These are phyloP conservation scores for Arenaria interpres DNA, from an alignment of 2,113 vertebrate species.

Conservation along the genomic window DNA sequence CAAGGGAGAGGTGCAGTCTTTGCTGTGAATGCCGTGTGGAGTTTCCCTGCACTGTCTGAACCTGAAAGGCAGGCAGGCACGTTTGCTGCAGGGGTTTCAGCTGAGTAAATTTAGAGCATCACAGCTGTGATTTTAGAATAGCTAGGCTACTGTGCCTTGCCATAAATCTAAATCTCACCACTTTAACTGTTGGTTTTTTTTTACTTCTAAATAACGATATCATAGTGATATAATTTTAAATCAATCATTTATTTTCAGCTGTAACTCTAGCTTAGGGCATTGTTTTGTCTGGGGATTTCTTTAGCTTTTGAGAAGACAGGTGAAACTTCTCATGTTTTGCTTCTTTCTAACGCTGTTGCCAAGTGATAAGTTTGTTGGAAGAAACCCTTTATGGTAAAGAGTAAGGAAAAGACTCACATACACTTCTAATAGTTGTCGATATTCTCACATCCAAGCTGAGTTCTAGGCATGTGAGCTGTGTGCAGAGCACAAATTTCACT, in stretches of 20 bases:
- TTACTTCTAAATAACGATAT: neutral
- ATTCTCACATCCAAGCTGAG: neutral
- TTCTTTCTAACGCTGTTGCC: neutral
- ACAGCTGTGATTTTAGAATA: constrained; percentile 25
- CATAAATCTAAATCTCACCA: neutral
- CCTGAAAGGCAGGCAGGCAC: neutral
- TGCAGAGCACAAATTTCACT: neutral
- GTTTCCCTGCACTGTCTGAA: neutral
- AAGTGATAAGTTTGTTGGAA: neutral
- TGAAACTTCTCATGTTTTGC: neutral
- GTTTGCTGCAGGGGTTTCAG: neutral
- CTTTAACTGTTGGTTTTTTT: neutral
- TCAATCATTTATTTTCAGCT: neutral
- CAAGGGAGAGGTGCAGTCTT: neutral
- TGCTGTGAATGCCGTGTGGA: neutral
- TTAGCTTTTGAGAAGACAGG: neutral
- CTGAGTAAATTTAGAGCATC: constrained; percentile 9
- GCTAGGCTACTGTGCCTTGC: neutral
- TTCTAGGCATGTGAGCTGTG: neutral
- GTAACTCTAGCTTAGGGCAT: neutral
- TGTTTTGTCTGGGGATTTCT: neutral
- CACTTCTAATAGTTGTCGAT: neutral
- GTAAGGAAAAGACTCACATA: neutral
- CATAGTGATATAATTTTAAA: neutral
- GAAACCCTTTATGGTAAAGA: neutral